Conservation (phyloP, 2,888 invertebrate genomes). For the Eumacrocentrus americanus region DNA sequence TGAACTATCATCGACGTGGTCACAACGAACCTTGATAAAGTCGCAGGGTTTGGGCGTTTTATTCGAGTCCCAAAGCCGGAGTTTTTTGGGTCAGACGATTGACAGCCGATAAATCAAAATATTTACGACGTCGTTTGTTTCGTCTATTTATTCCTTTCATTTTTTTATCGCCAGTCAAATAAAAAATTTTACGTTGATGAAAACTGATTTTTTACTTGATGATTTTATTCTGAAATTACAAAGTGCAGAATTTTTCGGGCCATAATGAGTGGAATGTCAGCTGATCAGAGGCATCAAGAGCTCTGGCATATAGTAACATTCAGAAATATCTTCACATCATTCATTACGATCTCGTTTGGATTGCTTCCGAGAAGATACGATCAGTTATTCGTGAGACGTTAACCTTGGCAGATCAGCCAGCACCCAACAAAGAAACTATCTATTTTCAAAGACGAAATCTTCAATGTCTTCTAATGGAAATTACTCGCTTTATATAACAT, state of each 20-base stretch:
- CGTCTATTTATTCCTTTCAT: too few species aligned
- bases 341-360: neutral
- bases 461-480: too few species aligned
- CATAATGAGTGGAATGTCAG: conserved; percentile 10
- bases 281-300: conserved; percentile 1
- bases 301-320: neutral
- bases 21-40: neutral
- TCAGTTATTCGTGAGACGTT: neutral
- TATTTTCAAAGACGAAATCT: neutral
- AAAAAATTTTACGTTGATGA: too few species aligned
- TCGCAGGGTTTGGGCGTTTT: neutral
- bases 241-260: too few species aligned
- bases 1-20: neutral
- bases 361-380: neutral
- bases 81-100: neutral
- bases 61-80: neutral
- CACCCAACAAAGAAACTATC: neutral
- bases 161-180: too few species aligned
- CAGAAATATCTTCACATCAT: conserved; percentile 2
- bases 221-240: too few species aligned
- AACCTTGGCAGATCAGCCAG: neutral
- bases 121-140: neutral
- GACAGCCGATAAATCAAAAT: neutral
- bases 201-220: too few species aligned
- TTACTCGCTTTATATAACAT: too few species aligned